A percentile compares a stretch with the other conserved stretches of the same genome.
Conservation (phyloP, 1,140 invertebrate genomes). For the Dryas iulia region DNA sequence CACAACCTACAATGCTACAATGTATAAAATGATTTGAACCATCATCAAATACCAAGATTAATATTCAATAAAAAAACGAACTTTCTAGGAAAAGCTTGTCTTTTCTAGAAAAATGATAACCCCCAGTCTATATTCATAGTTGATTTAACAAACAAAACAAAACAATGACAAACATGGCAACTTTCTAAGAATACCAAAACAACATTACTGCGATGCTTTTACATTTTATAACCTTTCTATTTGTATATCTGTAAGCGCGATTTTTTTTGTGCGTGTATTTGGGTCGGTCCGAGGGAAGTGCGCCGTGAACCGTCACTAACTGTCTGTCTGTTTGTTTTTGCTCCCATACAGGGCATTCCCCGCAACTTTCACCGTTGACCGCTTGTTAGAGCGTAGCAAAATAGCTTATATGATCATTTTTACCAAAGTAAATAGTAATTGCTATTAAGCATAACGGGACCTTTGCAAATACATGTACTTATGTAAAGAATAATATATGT, state of each 20-base stretch:
- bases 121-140: too few species aligned
- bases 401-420: conserved; percentile 15
- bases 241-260: neutral
- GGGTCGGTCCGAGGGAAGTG: conserved; percentile 12
- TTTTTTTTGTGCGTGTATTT: conserved; percentile 11
- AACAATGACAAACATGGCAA: neutral
- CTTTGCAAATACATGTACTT: neutral
- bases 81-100: too few species aligned
- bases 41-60: too few species aligned
- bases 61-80: too few species aligned
- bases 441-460: conserved; percentile 4
- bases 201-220: neutral
- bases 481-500: neutral
- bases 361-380: conserved; percentile 37
- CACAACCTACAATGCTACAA: too few species aligned
- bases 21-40: too few species aligned
- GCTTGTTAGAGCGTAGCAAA: conserved; percentile 21
- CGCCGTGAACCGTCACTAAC: conserved; percentile 26
- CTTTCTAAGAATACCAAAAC: neutral
- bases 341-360: conserved; percentile 11
- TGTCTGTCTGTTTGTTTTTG: conserved; percentile 16
- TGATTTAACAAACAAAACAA: neutral
- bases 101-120: too few species aligned
- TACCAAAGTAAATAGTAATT: neutral
- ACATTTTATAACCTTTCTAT: neutral